Percentiles rank a stretch among this genome's conserved stretches.
phyloP scores from a whole-genome alignment of 23 tunicate genomes.

The Oikopleura albicans region DNA sequence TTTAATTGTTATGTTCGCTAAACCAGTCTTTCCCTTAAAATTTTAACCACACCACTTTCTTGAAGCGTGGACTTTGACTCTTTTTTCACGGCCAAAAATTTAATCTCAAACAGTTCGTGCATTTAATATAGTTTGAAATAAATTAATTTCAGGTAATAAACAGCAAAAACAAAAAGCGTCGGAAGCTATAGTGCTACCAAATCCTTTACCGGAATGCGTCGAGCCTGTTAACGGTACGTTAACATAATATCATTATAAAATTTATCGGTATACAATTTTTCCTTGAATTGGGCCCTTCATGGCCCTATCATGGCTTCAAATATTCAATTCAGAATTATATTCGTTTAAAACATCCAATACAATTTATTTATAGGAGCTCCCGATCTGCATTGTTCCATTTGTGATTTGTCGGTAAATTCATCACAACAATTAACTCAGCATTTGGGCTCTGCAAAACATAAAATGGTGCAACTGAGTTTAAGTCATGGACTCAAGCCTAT shows the following conservation, averaged over 20 bases:
- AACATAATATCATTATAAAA: neutral
- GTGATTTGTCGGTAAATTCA: neutral
- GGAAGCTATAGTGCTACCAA: neutral
- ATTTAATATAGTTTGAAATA: too few species aligned
- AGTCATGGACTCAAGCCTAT: neutral
- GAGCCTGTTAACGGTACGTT: neutral
- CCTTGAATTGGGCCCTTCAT: too few species aligned
- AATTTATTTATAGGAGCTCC: neutral
- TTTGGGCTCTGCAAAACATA: neutral
- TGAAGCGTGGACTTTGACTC: too few species aligned
- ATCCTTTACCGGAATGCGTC: neutral
- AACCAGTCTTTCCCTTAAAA: too few species aligned
- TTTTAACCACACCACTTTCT: too few species aligned
- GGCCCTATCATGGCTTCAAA: too few species aligned
- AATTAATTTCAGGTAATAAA: too few species aligned
- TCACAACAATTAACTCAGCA: neutral
- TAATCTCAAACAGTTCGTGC: too few species aligned
- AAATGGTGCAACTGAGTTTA: neutral
- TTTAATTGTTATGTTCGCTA: too few species aligned
- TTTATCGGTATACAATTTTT: neutral
- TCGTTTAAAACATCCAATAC: too few species aligned
- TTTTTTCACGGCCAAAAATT: too few species aligned
- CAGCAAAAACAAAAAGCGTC: neutral
- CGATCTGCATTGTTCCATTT: neutral
- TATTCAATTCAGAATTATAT: too few species aligned